Base-by-base conservation (phyloP, 2,797 vertebrate species). In the Pseudochaenichthys georgianus region DNA sequence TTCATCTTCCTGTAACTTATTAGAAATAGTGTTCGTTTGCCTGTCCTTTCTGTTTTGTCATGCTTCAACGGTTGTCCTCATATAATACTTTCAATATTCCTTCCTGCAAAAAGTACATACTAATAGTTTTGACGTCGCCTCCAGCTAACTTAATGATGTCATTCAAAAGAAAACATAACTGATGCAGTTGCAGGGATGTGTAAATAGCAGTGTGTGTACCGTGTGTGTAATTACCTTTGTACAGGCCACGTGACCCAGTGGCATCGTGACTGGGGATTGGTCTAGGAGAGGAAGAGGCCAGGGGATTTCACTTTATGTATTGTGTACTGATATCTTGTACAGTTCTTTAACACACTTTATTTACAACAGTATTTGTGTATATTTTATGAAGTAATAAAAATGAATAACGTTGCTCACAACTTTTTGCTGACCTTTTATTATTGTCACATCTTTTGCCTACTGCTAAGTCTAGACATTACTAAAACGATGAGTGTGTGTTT, bases 331-430 rank as follows among this genome's bases (percentile, higher is more conserved):
- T 94, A 95, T 92, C 92, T 91, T 95, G 94, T 95, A 95, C 94
- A 95, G 95, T 95, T 95, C 93, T 95, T 95, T 94, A 95, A 95
- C 94, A 94, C 93, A 90, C 89, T 95, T 94, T 95, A 95, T 95
- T 95, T 95, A 95, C 95, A 92, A 94, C 93, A 95, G 94, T 95
- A 95, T 95, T 95, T 95, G 95, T 95, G 94, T 95, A 95, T 95
- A 95, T 95, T 95, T 95, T 95, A 95, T 94, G 93, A 95, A 89
- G 92, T 95, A 95, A 95, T 94, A 95, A 95, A 94, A 94, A 92
- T 89, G 65, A 90, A 92, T 92, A 91, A 86, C 55, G 64, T 89
- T 91, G 86, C 85, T 82, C 82, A 87, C 83, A 80, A 34, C 17
- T 15, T 73, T 67, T 34, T 69, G 5, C 4, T 47, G 46, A 10